phyloP scores from a whole-genome alignment of 2,797 vertebrate genomes.

The Acipenser oxyrinchus region DNA sequence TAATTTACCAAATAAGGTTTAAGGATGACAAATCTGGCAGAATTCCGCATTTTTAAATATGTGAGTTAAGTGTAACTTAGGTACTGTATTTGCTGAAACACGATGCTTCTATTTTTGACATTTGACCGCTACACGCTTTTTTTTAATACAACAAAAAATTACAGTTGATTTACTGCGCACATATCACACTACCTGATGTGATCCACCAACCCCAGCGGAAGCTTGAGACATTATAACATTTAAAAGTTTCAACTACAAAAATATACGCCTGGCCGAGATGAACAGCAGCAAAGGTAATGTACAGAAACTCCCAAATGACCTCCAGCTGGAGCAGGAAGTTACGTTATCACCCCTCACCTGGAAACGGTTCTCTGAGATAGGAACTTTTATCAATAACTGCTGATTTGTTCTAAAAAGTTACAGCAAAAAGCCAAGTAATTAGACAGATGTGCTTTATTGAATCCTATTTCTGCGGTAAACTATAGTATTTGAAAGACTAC shows the following conservation, averaged over 20 bases:
- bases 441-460: too few species aligned
- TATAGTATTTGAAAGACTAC: too few species aligned
- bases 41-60: neutral
- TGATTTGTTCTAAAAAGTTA: too few species aligned
- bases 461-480: too few species aligned
- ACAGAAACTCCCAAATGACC: slow-evolving; percentile 7
- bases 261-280: neutral
- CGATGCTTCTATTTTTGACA: too few species aligned
- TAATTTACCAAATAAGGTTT: too few species aligned
- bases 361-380: neutral
- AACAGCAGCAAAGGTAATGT: neutral
- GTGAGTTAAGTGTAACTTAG: too few species aligned
- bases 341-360: neutral
- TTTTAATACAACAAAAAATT: neutral
- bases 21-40: too few species aligned
- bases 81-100: neutral
- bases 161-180: too few species aligned
- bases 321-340: slow-evolving; percentile 8
- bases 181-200: slow-evolving; percentile 15
- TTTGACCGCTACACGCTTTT: neutral
- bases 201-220: slow-evolving; percentile 31
- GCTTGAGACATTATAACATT: slow-evolving; percentile 44
- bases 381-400: neutral
- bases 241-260: neutral
- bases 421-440: too few species aligned